phyloP scores from a whole-genome alignment of 1,140 invertebrate genomes.

The Augochlora pura region DNA sequence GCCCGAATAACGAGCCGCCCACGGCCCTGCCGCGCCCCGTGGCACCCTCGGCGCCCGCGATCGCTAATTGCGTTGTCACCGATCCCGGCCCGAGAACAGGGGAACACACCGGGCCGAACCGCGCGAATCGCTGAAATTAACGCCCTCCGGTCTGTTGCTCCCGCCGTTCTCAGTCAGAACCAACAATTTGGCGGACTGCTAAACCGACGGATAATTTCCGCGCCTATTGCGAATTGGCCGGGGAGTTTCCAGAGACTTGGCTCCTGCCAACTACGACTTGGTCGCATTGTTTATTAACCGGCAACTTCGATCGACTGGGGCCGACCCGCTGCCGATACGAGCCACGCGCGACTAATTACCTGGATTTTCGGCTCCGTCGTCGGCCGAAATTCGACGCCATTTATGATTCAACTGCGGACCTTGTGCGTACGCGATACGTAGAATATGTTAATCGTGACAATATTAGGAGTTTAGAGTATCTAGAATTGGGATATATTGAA shows the following conservation, averaged over 20 bases:
- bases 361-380: no score
- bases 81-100: neutral
- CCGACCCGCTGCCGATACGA: no score
- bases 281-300: neutral
- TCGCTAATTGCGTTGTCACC: constrained; percentile 12
- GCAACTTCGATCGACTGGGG: neutral
- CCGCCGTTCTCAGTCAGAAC: neutral
- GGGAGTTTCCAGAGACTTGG: neutral
- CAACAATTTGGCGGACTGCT: neutral
- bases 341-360: no score
- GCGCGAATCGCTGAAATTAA: neutral
- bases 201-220: neutral
- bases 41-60: constrained; percentile 7
- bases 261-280: neutral
- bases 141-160: neutral
- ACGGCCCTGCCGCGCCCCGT: neutral
- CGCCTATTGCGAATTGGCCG: neutral
- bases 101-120: no score
- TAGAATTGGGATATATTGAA: no score
- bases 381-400: no score
- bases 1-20: constrained; percentile 43
- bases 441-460: no score
- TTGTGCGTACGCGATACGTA: no score
- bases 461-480: no score
- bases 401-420: no score